Percentiles rank a stretch among this genome's conserved stretches.
These are phyloP conservation scores for Fringilla coelebs DNA, from an alignment of 2,797 vertebrate genomes.

Conservation along the genomic window DNA sequence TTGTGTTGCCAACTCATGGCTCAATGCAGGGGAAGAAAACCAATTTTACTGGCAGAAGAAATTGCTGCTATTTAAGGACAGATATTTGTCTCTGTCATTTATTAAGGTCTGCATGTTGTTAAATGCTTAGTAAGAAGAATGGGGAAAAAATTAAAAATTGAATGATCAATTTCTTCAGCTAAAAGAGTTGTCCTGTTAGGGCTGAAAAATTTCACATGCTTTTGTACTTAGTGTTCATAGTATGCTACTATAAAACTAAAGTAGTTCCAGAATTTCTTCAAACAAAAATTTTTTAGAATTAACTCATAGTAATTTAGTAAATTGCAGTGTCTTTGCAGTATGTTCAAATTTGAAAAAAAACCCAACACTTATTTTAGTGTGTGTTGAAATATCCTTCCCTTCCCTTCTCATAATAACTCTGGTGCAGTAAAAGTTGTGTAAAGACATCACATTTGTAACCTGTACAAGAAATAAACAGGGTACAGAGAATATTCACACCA, in stretches of 20 bases:
- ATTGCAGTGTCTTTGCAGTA: not conserved
- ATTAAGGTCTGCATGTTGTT: not conserved
- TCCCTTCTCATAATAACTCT: not conserved
- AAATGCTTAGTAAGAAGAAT: not conserved
- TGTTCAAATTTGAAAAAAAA: not conserved
- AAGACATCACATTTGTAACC: not conserved
- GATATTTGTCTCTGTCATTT: not conserved
- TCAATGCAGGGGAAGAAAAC: not conserved
- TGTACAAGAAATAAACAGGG: not conserved
- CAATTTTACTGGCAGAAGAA: not conserved
- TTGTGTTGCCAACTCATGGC: not conserved
- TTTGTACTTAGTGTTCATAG: not conserved
- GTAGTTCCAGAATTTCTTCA: not conserved
- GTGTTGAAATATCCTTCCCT: not conserved
- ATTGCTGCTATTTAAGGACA: slow-evolving; percentile 3
- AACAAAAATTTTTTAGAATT: not conserved
- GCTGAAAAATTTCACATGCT: not conserved
- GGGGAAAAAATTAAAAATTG: accelerated
- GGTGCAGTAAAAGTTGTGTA: not conserved
- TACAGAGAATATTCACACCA: not conserved
- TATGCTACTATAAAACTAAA: not conserved
- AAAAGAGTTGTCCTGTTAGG: not conserved
- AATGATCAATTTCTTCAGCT: not conserved
- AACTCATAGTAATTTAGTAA: not conserved
- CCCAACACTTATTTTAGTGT: not conserved